A percentile compares a stretch with the other conserved stretches of the same genome.
Conservation (phyloP, 2,113 vertebrate species). For the Chinchilla lanigera region DNA sequence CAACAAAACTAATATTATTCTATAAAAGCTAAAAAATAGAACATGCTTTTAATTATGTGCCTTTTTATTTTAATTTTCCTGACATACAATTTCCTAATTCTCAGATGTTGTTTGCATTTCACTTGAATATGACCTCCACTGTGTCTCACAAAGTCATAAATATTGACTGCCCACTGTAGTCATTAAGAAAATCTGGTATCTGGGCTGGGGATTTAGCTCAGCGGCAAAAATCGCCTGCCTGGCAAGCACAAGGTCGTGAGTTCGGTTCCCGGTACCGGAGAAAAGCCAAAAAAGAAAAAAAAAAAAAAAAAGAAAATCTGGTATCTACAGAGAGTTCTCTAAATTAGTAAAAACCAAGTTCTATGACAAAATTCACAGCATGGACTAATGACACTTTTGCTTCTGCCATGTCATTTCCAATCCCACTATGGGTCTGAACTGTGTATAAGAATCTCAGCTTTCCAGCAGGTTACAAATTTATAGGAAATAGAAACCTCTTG, state of each 20-base stretch:
- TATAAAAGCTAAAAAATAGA: neutral
- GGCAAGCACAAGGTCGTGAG: too few relatives aligned
- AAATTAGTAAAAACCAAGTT: neutral
- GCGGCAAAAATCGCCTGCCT: too few relatives aligned
- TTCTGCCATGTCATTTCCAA: neutral
- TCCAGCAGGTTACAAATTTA: neutral
- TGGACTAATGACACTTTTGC: neutral
- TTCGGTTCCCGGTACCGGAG: too few relatives aligned
- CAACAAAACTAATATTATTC: conserved; percentile 23
- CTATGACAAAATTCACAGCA: neutral
- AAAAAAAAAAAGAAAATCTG: neutral
- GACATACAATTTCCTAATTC: conserved; percentile 1
- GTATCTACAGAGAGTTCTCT: neutral
- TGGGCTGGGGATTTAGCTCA: too few relatives aligned
- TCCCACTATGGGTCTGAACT: neutral
- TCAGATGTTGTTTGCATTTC: neutral
- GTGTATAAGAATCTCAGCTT: neutral
- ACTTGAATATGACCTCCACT: neutral
- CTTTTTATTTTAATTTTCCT: conserved; percentile 33
- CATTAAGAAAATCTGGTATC: neutral
- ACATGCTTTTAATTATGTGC: neutral
- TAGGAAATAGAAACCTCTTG: neutral
- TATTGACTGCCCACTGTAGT: neutral
- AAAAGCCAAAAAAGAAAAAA: too few relatives aligned
- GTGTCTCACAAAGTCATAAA: neutral